These are phyloP conservation scores for Andrena camellia DNA, from an alignment of 2,888 invertebrate genomes.

Conservation along the genomic window DNA sequence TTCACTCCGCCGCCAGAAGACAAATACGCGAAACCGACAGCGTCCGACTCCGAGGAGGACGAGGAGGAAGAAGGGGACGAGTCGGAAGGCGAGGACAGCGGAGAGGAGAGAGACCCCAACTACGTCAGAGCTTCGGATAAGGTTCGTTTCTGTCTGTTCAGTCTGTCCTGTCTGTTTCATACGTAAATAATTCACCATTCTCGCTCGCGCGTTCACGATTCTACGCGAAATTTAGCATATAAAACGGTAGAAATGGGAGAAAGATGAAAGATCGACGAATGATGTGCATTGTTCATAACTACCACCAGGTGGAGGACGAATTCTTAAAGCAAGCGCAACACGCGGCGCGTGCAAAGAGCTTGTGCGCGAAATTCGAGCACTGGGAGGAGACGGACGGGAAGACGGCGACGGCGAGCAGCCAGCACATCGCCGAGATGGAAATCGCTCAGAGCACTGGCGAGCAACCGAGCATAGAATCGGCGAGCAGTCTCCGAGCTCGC, in stretches of 20 bases:
- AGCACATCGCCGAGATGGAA: constrained; percentile 83
- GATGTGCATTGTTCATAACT: background rate
- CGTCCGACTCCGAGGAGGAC: constrained; percentile 85
- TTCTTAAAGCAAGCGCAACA: constrained; percentile 91
- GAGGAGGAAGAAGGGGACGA: constrained; percentile 87
- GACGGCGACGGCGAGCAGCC: constrained; percentile 83
- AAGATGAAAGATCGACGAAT: background rate
- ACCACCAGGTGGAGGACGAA: constrained; percentile 87
- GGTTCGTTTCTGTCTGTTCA: constrained; percentile 66
- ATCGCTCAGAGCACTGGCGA: constrained; percentile 87
- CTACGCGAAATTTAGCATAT: too few species aligned
- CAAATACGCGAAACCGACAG: constrained; percentile 86
- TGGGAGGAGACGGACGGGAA: constrained; percentile 90
- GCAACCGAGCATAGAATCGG: constrained; percentile 93
- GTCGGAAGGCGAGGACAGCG: constrained; percentile 85
- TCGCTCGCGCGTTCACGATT: background rate
- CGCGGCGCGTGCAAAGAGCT: constrained; percentile 92
- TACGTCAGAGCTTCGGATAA: constrained; percentile 86
- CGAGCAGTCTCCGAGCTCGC: constrained; percentile 93
- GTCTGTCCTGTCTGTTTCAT: background rate
- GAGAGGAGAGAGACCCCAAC: constrained; percentile 81
- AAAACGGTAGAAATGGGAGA: too few species aligned
- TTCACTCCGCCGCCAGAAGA: constrained; percentile 95
- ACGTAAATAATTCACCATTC: too few species aligned
- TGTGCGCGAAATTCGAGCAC: constrained; percentile 95